Evolutionary conservation across 2,888 invertebrate species (phyloP), one percentile per base, ranked within the genome.

Genomic region (Euclidia mi): DNA sequence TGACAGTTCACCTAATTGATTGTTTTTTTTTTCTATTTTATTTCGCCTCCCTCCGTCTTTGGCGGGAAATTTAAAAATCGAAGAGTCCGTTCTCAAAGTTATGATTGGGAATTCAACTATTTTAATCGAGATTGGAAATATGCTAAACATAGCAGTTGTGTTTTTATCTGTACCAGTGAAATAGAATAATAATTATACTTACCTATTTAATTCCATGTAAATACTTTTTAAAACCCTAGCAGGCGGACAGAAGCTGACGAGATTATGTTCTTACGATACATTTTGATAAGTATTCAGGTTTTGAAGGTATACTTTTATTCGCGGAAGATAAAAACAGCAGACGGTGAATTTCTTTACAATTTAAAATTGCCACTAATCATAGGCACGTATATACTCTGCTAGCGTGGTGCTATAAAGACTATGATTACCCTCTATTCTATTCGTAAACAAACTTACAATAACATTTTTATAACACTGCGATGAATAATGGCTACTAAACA

Each of bases 1-100:
- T 91, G 94, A 92, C 94, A 94, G 92, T 82, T 90, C 84, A 70
- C 75, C 85, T 93, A 92, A 93, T 94, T 93, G 92, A 89, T 91
- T 88, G 86, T 88, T 90, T 91, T 89, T 89, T n/a, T 85, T 82
- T 81, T 66, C 71, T 52, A 59, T 62, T 79, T 81, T 77, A 60
- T 35, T 52, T 44, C 62, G 42, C 53, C 43, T 66, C 67, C 61
- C 72, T 70, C 69, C 71, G 51, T 71, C 66, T 78, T n/a, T 81
- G 64, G 78, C 71, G 79, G 77, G 69, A 79, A 82, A 79, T 84
- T 89, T 84, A 82, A 82, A 84, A 86, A 79, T 79, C 75, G 75
- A 69, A 46, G 35, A 65, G 62, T 74, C 55, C 66, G 78, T 66
- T 69, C 67, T 56, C 59, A 69, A 88, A 86, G 72, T 88, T 87